Percentiles rank a stretch among this genome's conserved stretches.
phyloP scores from a whole-genome alignment of 2,888 invertebrate species.

The Cordilura impudica region DNA sequence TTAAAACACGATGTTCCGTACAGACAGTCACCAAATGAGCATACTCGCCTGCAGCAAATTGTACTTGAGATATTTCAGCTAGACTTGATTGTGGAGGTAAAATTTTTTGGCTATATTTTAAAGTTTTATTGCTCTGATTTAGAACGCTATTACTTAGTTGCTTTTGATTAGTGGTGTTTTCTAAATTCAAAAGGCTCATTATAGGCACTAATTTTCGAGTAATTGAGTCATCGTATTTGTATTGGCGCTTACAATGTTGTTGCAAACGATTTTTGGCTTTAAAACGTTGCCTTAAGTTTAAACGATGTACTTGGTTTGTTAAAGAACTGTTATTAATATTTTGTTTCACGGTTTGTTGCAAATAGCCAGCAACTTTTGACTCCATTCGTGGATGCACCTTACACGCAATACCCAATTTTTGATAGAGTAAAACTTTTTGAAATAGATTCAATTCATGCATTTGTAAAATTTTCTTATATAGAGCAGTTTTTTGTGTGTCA shows the following conservation, averaged over 20 bases:
- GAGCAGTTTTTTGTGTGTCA: conserved; percentile 61
- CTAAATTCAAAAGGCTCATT: conserved; percentile 69
- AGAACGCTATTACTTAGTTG: conserved; percentile 31
- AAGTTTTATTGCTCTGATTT: not conserved
- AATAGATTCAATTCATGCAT: conserved; percentile 73
- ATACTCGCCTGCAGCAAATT: conserved; percentile 75
- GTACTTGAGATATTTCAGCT: conserved; percentile 72
- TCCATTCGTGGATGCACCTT: conserved; percentile 67
- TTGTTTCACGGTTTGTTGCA: conserved; percentile 56
- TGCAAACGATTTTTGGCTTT: conserved; percentile 74
- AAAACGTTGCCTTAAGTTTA: conserved; percentile 70
- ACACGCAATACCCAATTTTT: conserved; percentile 72
- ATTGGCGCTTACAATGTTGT: conserved; percentile 63
- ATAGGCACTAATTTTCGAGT: conserved; percentile 69
- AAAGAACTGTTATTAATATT: conserved; percentile 31
- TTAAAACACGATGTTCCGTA: conserved; percentile 80
- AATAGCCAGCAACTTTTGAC: conserved; percentile 66
- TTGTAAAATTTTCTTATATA: conserved; percentile 70
- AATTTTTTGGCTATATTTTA: not conserved
- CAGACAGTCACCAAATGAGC: conserved; percentile 75
- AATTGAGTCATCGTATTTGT: conserved; percentile 64
- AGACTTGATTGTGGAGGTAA: conserved; percentile 28
- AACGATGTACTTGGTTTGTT: conserved; percentile 63
- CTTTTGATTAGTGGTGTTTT: conserved; percentile 41
- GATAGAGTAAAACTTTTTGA: conserved; percentile 74